These are phyloP conservation scores for Brienomyrus longianalis DNA, from an alignment of 2,113 vertebrate genomes.

Conservation along the genomic window DNA sequence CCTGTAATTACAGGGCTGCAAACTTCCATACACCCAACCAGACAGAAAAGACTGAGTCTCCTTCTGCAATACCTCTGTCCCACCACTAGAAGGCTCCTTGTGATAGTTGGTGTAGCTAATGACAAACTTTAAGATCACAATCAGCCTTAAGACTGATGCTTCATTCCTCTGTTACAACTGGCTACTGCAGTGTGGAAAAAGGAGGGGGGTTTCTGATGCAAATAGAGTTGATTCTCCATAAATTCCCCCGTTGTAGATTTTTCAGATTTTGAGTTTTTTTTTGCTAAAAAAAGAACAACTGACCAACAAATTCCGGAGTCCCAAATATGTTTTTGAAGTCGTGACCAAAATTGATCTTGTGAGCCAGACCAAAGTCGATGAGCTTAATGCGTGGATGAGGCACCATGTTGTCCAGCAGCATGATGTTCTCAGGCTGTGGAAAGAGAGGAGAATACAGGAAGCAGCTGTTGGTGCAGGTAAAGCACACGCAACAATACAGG, in stretches of 20 bases:
- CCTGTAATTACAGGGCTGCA: background rate
- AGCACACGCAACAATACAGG: constrained; percentile 37
- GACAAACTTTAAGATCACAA: background rate
- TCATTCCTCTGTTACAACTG: background rate
- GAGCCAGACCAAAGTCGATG: constrained; percentile 95
- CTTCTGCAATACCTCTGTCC: background rate
- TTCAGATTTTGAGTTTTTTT: background rate
- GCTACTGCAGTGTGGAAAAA: background rate
- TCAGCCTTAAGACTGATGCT: background rate
- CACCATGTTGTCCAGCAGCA: constrained; percentile 84
- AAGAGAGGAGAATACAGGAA: background rate
- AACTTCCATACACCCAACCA: background rate
- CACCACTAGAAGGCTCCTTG: background rate
- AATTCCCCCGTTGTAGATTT: background rate
- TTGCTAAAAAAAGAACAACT: constrained; percentile 40
- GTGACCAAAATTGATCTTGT: constrained; percentile 94
- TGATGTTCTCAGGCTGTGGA: constrained; percentile 92
- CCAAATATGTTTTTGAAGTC: constrained; percentile 99
- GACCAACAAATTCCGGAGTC: constrained; percentile 95
- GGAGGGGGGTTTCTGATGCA: background rate
- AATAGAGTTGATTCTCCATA: background rate
- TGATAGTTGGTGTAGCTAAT: background rate
- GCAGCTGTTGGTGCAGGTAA: background rate
- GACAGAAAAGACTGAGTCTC: background rate
- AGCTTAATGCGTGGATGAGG: constrained; percentile 95